Conservation (phyloP, 2,113 vertebrate genomes). For the Pelmatolapia mariae region DNA sequence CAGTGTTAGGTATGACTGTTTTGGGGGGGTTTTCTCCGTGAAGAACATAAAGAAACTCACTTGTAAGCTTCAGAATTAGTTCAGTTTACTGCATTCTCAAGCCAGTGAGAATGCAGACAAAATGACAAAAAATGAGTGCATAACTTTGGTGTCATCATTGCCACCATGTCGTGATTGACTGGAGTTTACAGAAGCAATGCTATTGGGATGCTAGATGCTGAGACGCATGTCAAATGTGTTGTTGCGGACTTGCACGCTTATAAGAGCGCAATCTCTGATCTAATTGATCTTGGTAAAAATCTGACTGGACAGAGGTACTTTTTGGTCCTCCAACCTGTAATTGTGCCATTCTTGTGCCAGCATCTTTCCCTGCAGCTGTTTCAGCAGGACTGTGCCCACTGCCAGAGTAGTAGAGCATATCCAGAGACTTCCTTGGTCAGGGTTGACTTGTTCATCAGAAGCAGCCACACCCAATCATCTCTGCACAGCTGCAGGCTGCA, state of each 20-base stretch:
- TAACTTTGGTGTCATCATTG: background rate
- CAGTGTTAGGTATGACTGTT: background rate
- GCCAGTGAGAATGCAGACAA: background rate
- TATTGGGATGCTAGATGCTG: background rate
- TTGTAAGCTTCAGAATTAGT: background rate
- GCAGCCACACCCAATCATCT: background rate
- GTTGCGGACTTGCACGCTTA: background rate
- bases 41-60: background rate
- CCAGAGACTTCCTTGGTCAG: background rate
- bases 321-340: background rate
- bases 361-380: background rate
- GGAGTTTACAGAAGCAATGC: background rate
- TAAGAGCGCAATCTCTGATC: background rate
- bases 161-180: background rate
- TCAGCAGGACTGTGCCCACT: background rate
- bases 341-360: background rate
- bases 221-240: background rate
- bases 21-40: rapidly evolving
- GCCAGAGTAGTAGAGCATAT: background rate
- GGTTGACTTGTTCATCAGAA: background rate
- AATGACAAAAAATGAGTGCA: background rate
- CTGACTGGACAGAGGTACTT: background rate
- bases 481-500: background rate
- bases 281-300: background rate
- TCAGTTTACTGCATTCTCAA: background rate